Evolutionary conservation across 2,888 invertebrate genomes (phyloP), one percentile per base, ranked within the genome.

Genomic region (Camponotus fellah): DNA sequence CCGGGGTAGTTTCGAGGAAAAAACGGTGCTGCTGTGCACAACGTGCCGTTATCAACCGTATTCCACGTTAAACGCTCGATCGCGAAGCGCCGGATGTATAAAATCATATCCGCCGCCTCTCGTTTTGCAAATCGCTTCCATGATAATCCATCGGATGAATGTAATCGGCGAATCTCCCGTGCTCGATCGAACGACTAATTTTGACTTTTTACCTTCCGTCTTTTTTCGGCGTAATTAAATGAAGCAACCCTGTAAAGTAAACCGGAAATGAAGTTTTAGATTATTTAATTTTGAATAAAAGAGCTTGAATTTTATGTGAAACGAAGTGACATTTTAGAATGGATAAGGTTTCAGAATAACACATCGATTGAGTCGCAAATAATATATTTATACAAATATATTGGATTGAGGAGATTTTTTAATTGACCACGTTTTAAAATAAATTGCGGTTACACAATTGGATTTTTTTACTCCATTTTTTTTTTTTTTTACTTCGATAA

Each of bases 11-110:
- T 81, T 76, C 49, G 56, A 68, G 60, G 58, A 49, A 77, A 46
- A 46, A 64, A 12, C 66, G 66, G 46, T n/a, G 46, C 60, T 56
- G 26, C 43, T 49, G 65, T 37, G 53, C 14, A 40, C 43, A 21
- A 34, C 56, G 58, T 58, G 79, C 68, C 79, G 79, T 66, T 68
- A 66, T 82, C 79, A 62, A 60, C 49, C 65, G 76, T 77, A 58
- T 65, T 69, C 43, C 53, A 69, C 85, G 79, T 60, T 83, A 72
- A 86, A 76, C 53, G 76, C 69, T 37, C 43, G 76, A 66, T 87
- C 85, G 56, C 68, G 40, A 66, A 66, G 37, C 37, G 26, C 32
- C 26, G 49, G 37, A 43, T 43, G 60, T 46, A 34, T 37, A 72
- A 72, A 60, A 49, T 68, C 56, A 32, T 68, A 58, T 56, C 32